phyloP scores from a whole-genome alignment of 2,888 invertebrate genomes.

The Xanthorhoe designata region DNA sequence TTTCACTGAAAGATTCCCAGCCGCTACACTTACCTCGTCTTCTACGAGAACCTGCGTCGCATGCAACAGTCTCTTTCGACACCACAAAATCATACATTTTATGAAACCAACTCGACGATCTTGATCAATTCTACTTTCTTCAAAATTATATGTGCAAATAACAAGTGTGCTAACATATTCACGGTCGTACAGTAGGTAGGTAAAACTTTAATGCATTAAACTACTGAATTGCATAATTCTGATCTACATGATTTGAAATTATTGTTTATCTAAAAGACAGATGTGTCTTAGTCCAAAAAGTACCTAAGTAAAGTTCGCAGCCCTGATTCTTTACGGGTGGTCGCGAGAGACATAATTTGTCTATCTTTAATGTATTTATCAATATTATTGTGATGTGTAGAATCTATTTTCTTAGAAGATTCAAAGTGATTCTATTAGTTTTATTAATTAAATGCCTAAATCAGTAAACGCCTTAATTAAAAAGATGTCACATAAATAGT shows the following conservation, averaged over 20 bases:
- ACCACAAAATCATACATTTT: slow-evolving; percentile 17
- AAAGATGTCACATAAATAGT: slow-evolving; percentile 10
- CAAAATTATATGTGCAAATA: slow-evolving; percentile 28
- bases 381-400: too few species aligned
- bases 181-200: slow-evolving; percentile 16
- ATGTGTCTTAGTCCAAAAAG: too few species aligned
- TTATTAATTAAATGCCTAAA: not conserved
- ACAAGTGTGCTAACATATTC: slow-evolving; percentile 21
- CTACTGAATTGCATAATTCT: not conserved
- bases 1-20: slow-evolving; percentile 1
- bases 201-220: slow-evolving; percentile 6
- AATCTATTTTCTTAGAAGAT: not conserved
- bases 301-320: too few species aligned
- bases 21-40: not conserved
- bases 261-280: too few species aligned
- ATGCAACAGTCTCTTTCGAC: slow-evolving; percentile 25
- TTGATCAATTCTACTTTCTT: slow-evolving; percentile 37
- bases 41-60: not conserved
- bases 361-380: too few species aligned
- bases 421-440: not conserved
- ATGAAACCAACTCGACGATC: slow-evolving; percentile 25
- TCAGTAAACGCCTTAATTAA: not conserved
- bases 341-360: too few species aligned
- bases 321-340: too few species aligned
- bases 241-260: too few species aligned